These are phyloP conservation scores for Scytalopus superciliaris DNA, from an alignment of 2,113 vertebrate species.

Conservation along the genomic window DNA sequence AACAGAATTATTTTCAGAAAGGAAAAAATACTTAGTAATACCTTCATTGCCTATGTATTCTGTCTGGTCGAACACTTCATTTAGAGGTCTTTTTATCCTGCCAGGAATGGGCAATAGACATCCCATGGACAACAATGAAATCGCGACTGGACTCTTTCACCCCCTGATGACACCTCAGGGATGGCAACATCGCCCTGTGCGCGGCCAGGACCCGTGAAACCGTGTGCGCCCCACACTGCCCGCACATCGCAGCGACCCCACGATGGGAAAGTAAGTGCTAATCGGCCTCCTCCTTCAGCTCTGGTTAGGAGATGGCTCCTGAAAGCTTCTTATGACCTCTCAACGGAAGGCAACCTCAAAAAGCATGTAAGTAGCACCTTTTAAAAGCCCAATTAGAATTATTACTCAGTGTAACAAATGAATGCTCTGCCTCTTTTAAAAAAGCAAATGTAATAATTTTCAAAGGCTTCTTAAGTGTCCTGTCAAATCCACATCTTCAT, in stretches of 20 bases:
- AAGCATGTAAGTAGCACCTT: background rate
- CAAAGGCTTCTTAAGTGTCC: background rate
- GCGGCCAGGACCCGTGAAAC: rapidly evolving
- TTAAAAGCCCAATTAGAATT: background rate
- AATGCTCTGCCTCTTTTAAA: background rate
- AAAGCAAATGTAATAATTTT: background rate
- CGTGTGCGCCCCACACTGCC: rapidly evolving
- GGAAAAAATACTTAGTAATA: background rate
- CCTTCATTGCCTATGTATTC: background rate
- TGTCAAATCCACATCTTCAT: background rate
- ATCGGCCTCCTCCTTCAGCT: background rate
- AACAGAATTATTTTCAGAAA: background rate
- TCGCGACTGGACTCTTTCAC: background rate
- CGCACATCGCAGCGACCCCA: background rate
- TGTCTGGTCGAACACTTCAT: background rate
- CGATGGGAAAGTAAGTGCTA: background rate
- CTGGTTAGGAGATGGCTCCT: background rate
- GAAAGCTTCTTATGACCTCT: background rate
- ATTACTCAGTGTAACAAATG: background rate
- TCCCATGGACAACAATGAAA: rapidly evolving
- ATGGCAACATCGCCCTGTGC: rapidly evolving
- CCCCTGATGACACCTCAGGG: rapidly evolving
- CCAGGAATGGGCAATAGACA: background rate
- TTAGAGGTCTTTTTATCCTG: background rate
- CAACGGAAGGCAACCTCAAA: background rate